A percentile compares a stretch with the other conserved stretches of the same genome.
These are phyloP conservation scores for Lithodes maja DNA, from an alignment of 2,888 invertebrate species.

Conservation along the genomic window DNA sequence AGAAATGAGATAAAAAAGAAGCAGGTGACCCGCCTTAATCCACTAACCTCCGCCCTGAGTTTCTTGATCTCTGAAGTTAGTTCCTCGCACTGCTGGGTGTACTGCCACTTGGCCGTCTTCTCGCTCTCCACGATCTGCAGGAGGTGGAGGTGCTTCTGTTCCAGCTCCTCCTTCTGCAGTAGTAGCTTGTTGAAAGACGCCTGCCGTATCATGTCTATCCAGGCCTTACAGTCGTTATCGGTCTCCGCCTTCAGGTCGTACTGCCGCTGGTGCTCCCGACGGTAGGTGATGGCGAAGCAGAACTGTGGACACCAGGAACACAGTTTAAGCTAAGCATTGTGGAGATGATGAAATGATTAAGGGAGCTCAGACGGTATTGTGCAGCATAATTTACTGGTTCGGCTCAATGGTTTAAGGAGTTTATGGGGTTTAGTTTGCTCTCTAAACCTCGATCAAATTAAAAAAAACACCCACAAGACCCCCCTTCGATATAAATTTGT, in stretches of 20 bases:
- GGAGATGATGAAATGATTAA: no score
- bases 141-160: conserved; percentile 92
- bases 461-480: no score
- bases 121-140: conserved; percentile 89
- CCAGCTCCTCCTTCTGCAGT: conserved; percentile 91
- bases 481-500: no score
- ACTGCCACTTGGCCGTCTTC: conserved; percentile 94
- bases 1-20: no score
- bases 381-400: no score
- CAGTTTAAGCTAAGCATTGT: no score
- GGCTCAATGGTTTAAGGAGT: no score
- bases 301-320: conserved; percentile 78
- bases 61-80: conserved; percentile 92
- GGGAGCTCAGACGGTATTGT: no score
- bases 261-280: conserved; percentile 88
- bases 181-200: conserved; percentile 85
- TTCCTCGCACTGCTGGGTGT: conserved; percentile 93
- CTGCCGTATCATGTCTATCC: conserved; percentile 91
- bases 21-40: no score
- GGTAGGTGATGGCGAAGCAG: conserved; percentile 91
- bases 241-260: conserved; percentile 90
- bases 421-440: no score
- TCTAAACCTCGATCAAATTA: no score
- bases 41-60: conserved; percentile 86
- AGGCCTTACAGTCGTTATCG: conserved; percentile 90